Percentiles rank a stretch among this genome's conserved stretches.
These are phyloP conservation scores for Lasioglossum baleicum DNA, from an alignment of 1,140 invertebrate species.

Conservation along the genomic window DNA sequence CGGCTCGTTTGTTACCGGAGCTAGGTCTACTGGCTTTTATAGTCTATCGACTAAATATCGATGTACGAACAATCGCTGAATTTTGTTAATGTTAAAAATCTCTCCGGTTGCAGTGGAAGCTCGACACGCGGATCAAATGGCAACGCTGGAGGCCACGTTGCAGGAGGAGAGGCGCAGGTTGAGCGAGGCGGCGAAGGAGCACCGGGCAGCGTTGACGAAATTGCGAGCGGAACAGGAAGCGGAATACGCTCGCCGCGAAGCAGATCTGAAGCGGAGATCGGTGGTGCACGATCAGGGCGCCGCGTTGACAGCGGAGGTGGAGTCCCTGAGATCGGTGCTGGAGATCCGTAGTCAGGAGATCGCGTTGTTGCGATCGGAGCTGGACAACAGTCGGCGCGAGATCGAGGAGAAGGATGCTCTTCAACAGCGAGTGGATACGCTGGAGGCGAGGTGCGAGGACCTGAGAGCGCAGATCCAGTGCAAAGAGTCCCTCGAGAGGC, in stretches of 20 bases:
- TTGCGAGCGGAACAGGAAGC: conserved; percentile 75
- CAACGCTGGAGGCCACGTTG: conserved; percentile 64
- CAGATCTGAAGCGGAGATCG: conserved; percentile 67
- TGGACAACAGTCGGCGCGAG: conserved; percentile 82
- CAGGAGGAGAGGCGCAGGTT: conserved; percentile 64
- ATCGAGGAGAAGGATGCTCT: conserved; percentile 82
- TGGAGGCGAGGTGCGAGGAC: conserved; percentile 86
- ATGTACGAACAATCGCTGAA: too few relatives aligned
- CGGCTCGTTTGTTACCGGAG: too few relatives aligned
- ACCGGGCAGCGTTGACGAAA: conserved; percentile 71
- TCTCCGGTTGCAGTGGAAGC: conserved; percentile 31
- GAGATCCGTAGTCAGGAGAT: conserved; percentile 88
- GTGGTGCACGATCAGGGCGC: conserved; percentile 71
- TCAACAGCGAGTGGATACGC: conserved; percentile 81
- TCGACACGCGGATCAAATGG: conserved; percentile 63
- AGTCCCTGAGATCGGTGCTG: conserved; percentile 87
- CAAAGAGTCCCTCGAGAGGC: conserved; percentile 80
- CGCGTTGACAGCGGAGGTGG: conserved; percentile 83
- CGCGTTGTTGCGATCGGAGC: conserved; percentile 84
- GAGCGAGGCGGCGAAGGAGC: conserved; percentile 65
- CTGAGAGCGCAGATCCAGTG: conserved; percentile 84
- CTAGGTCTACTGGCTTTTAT: too few relatives aligned
- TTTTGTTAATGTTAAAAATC: too few relatives aligned
- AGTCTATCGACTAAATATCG: too few relatives aligned
- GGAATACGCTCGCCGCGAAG: conserved; percentile 69